Percentiles rank a stretch among this genome's conserved stretches.
These are phyloP conservation scores for Dromius quadrimaculatus DNA, from an alignment of 2,888 invertebrate genomes.

Conservation along the genomic window DNA sequence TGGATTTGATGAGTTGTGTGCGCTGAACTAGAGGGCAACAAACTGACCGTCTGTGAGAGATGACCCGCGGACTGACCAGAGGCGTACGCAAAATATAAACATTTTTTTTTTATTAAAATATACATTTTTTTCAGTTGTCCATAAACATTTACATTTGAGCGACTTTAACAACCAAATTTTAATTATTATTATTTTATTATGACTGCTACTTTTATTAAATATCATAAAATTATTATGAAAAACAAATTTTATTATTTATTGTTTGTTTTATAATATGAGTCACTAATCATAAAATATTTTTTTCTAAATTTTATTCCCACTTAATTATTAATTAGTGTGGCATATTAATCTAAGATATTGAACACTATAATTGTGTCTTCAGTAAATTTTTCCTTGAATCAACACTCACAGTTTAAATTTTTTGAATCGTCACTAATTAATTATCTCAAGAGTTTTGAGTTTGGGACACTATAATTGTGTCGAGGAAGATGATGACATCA, in stretches of 20 bases:
- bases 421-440: too few relatives aligned
- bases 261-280: neutral
- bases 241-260: neutral
- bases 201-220: neutral
- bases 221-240: neutral
- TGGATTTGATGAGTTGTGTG: slow-evolving; percentile 31
- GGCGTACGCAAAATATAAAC: slow-evolving; percentile 6
- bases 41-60: slow-evolving; percentile 44
- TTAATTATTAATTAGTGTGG: neutral
- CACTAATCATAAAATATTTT: neutral
- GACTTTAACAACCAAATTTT: slow-evolving; percentile 4
- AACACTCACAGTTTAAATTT: too few relatives aligned
- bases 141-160: slow-evolving; percentile 4
- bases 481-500: too few relatives aligned
- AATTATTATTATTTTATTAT: slow-evolving; percentile 10
- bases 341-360: too few relatives aligned
- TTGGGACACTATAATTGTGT: too few relatives aligned
- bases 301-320: neutral
- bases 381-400: too few relatives aligned
- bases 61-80: slow-evolving; percentile 38
- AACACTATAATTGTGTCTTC: too few relatives aligned
- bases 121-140: slow-evolving; percentile 3
- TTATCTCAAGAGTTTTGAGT: too few relatives aligned
- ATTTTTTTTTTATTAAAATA: neutral
- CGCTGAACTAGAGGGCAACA: slow-evolving; percentile 51